These are phyloP conservation scores for Danionella cerebrum DNA, from an alignment of 2,113 vertebrate genomes.

Conservation along the genomic window DNA sequence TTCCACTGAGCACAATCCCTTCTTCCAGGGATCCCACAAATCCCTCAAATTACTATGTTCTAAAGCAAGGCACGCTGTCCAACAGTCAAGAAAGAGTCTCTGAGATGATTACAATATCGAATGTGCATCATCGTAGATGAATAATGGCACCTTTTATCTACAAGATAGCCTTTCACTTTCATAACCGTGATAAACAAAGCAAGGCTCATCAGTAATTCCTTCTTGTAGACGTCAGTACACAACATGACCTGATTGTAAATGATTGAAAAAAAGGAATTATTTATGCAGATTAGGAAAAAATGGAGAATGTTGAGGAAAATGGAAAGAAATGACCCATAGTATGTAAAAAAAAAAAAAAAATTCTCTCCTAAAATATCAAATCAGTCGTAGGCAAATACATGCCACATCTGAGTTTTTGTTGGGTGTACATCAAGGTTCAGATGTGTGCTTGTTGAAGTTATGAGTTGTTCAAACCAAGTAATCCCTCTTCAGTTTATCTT, in stretches of 20 bases:
- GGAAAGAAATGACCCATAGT: conserved; percentile 9
- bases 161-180: neutral
- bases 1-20: conserved; percentile 23
- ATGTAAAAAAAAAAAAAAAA: conserved; percentile 17
- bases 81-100: neutral
- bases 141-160: neutral
- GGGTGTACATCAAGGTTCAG: too few species aligned
- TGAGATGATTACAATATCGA: conserved; percentile 2
- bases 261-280: too few species aligned
- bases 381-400: too few species aligned
- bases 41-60: conserved; percentile 4
- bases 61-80: neutral
- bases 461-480: too few species aligned
- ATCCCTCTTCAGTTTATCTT: too few species aligned
- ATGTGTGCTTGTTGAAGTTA: too few species aligned
- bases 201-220: neutral
- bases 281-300: too few species aligned
- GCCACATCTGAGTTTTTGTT: too few species aligned
- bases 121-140: neutral
- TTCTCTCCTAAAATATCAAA: too few species aligned
- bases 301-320: conserved; percentile 12
- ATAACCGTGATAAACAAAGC: neutral
- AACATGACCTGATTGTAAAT: neutral
- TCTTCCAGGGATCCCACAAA: conserved; percentile 3
- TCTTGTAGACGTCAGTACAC: neutral